These are phyloP conservation scores for Rhincodon typus DNA, from an alignment of 2,797 vertebrate genomes.

Conservation along the genomic window DNA sequence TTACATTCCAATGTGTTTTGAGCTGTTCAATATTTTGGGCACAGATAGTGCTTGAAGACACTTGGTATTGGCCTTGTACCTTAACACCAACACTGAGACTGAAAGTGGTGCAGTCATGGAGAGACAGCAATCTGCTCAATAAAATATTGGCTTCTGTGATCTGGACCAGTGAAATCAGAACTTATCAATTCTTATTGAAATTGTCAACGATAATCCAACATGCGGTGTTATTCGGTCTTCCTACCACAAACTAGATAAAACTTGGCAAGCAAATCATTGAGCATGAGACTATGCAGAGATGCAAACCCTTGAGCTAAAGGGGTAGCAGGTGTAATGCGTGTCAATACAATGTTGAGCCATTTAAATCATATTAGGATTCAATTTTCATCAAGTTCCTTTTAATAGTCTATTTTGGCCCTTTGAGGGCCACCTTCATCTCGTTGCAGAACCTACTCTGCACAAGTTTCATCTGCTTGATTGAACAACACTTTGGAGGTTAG, in stretches of 20 bases:
- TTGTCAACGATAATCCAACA: background rate
- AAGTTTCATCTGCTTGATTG: background rate
- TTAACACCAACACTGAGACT: background rate
- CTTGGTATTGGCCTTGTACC: background rate
- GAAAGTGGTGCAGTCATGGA: no score
- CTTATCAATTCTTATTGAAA: background rate
- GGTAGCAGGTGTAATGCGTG: no score
- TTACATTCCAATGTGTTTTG: background rate
- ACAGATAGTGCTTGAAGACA: background rate
- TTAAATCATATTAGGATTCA: background rate
- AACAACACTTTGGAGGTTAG: background rate
- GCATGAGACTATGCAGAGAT: background rate
- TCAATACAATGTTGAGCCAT: background rate
- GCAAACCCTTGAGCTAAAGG: no score
- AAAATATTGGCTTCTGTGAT: background rate
- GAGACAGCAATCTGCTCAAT: background rate
- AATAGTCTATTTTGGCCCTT: background rate
- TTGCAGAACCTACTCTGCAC: constrained; percentile 21
- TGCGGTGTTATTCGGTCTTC: background rate
- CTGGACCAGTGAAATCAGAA: background rate
- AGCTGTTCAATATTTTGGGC: background rate
- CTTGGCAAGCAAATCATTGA: background rate
- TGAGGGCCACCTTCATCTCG: background rate
- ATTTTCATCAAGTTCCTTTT: background rate
- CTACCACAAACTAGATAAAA: background rate